Percentiles rank a stretch among this genome's conserved stretches.
Conservation (phyloP, 2,888 invertebrate species). For the Cistogaster globosa region DNA sequence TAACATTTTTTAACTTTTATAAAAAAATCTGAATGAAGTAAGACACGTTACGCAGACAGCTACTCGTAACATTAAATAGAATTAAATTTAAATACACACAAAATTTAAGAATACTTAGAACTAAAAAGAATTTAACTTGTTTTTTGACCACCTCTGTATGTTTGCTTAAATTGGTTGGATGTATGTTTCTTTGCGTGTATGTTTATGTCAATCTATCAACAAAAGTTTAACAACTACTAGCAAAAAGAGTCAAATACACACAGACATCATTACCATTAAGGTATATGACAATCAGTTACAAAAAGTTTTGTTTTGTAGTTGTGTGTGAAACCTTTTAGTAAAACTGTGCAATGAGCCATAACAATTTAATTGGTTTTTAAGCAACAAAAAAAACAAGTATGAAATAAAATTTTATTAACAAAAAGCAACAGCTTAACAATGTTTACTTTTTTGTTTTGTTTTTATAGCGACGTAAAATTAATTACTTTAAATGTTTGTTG, state of each 20-base stretch:
- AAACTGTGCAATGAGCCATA: conserved; percentile 70
- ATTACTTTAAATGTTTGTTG: conserved; percentile 53
- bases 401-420: conserved; percentile 23
- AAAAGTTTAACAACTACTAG: neutral
- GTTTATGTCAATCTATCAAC: no score
- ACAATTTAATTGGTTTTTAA: conserved; percentile 66
- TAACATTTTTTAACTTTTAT: no score
- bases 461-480: conserved; percentile 23
- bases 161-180: no score
- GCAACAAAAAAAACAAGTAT: neutral
- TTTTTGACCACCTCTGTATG: neutral
- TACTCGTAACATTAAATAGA: no score
- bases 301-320: conserved; percentile 20
- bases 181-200: no score
- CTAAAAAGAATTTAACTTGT: no score
- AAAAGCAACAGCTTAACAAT: conserved; percentile 42
- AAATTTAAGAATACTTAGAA: no score
- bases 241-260: neutral
- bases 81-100: no score
- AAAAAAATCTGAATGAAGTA: no score
- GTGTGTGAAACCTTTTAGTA: conserved; percentile 54
- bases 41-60: no score
- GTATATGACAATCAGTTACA: conserved; percentile 4
- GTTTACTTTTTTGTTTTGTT: conserved; percentile 35
- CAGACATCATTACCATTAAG: neutral